These are phyloP conservation scores for Lithophane socia DNA, from an alignment of 2,888 invertebrate genomes.

Conservation along the genomic window DNA sequence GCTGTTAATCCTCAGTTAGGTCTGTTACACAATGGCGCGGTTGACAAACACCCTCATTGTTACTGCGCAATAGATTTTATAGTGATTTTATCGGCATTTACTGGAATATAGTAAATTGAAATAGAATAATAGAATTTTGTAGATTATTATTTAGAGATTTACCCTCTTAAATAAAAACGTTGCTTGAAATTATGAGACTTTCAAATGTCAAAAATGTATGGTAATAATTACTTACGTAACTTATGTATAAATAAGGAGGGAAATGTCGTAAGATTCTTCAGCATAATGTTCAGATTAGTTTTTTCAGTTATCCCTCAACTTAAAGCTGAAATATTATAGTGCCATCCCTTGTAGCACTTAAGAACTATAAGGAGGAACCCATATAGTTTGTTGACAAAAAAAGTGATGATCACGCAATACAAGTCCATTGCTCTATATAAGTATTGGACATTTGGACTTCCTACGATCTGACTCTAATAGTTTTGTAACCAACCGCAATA, in stretches of 20 bases:
- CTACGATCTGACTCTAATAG: not conserved
- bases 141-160: constrained; percentile 15
- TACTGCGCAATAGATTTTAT: constrained; percentile 53
- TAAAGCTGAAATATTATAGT: not conserved
- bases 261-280: not conserved
- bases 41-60: constrained; percentile 68
- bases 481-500: not conserved
- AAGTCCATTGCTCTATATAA: not conserved
- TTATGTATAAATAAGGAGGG: no score
- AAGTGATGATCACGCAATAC: not conserved
- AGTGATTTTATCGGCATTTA: constrained; percentile 53
- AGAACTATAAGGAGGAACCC: not conserved
- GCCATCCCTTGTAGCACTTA: not conserved
- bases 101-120: constrained; percentile 44
- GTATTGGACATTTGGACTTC: not conserved
- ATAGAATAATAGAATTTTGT: constrained; percentile 10
- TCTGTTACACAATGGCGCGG: constrained; percentile 65
- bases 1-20: constrained; percentile 85
- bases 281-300: not conserved
- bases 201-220: not conserved
- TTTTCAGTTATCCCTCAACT: not conserved
- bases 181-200: no score
- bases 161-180: not conserved
- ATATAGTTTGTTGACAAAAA: no score
- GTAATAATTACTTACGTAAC: no score